Evolutionary conservation across 2,113 vertebrate genomes (phyloP).

Genomic region (Hylia prasina): DNA sequence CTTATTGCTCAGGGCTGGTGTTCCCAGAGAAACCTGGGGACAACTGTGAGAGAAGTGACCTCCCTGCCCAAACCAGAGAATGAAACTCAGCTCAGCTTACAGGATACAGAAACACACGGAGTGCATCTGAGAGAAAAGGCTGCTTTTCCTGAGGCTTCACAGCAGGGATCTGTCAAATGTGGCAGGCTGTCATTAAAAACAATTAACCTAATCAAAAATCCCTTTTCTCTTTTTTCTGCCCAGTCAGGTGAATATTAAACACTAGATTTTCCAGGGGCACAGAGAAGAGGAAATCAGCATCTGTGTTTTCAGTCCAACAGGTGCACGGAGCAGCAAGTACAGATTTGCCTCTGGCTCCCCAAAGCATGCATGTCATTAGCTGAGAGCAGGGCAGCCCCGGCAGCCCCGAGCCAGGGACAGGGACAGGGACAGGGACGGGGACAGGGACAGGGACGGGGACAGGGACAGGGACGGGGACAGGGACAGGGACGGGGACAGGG

Average conservation of each 20-base stretch:
- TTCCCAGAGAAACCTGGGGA: neutral
- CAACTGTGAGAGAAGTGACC: neutral
- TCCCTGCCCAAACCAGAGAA: neutral
- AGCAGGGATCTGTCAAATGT: slow-evolving; percentile 15
- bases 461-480: neutral
- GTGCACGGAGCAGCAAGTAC: neutral
- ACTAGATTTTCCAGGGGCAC: neutral
- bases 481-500: neutral
- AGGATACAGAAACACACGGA: neutral
- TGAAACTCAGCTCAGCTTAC: neutral
- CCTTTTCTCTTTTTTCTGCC: slow-evolving; percentile 26
- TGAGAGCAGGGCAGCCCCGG: neutral
- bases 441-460: neutral
- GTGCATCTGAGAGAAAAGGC: neutral
- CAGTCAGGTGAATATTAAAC: slow-evolving; percentile 44
- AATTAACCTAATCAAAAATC: slow-evolving; percentile 35
- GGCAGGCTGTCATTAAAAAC: slow-evolving; percentile 46
- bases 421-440: neutral
- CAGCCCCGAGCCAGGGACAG: too few species aligned
- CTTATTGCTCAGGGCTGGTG: neutral
- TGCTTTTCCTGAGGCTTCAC: neutral
- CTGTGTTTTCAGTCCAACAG: neutral
- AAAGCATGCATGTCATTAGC: neutral
- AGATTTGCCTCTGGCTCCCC: neutral
- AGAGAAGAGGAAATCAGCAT: slow-evolving; percentile 24